Evolutionary conservation across 2,113 vertebrate genomes (phyloP).

Genomic region (Nettapus auritus): DNA sequence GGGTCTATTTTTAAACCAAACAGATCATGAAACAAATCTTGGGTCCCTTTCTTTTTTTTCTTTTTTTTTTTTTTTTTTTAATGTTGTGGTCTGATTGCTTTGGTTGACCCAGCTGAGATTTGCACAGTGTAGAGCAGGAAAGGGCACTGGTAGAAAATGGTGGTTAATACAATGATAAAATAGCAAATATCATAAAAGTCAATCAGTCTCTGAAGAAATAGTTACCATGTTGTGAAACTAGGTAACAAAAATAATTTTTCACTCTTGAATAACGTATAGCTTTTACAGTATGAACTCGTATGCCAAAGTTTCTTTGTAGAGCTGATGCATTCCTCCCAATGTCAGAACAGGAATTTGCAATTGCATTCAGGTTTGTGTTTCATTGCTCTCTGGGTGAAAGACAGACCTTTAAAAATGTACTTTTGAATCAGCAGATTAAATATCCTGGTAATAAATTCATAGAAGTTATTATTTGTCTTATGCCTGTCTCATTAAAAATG

Average conservation of each 20-base stretch:
- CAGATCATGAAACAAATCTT: slow-evolving; percentile 72
- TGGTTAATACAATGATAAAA: background rate
- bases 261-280: background rate
- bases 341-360: background rate
- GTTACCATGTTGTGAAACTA: background rate
- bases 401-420: background rate
- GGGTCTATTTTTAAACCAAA: slow-evolving; percentile 78
- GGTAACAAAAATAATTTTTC: background rate
- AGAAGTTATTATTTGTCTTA: background rate
- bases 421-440: slow-evolving; percentile 1
- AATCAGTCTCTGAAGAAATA: background rate
- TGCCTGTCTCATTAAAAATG: background rate
- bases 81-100: slow-evolving; percentile 50
- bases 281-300: background rate
- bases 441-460: background rate
- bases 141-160: background rate
- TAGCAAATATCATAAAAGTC: background rate
- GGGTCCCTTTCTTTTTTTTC: background rate
- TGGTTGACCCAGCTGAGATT: background rate
- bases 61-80: background rate
- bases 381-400: background rate
- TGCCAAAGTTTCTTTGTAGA: background rate
- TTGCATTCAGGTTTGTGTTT: slow-evolving; percentile 5
- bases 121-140: background rate
- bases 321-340: background rate